Evolutionary conservation across 2,113 vertebrate genomes (phyloP), one percentile per base, ranked within the genome.

Genomic region (Actenoides hombroni): DNA sequence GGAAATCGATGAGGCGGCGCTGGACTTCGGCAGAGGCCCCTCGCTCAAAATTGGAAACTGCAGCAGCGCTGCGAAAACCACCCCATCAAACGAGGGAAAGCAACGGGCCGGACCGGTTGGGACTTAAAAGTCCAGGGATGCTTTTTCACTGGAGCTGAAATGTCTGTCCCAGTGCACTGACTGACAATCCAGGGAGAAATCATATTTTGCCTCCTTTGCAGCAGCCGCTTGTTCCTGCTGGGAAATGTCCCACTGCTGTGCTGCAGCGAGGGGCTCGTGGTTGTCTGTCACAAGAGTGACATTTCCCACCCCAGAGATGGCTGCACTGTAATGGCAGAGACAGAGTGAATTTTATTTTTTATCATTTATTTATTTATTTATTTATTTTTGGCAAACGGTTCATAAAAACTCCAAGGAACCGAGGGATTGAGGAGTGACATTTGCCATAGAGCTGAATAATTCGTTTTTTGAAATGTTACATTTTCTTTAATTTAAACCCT

Each of bases 401-500:
- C 51, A 20, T 48, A 46, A 88, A 91, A 90, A 85, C 40, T 86
- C 59, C 49, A 59, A 92, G 65, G 57, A 84, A 78, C 48, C 16
- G 48, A 68, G 53, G 70, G 73, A 92, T 1, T 63, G 42, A 74
- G 67, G 37, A 39, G 56, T 86, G 57, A 79, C 73, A 73, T 82
- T 75, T 87, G 57, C 67, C 90, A 76, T 48, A 68, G 1, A 86
- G 42, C 31, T 53, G 76, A 79, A 76, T 49, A 64, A 83, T 90
- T 95, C 71, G 53, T 86, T 92, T 92, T 89, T 31, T 68, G 48
- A 95, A 86, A 82, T 42, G 88, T 26, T 94, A 82, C 29, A 10
- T 78, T 86, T 95, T 86, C 67, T 89, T 92, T 91, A 78, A 86
- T 94, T 86, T 86, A 94, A 91, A 73, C 53, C 23, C 70, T 79